These are phyloP conservation scores for Pitta sordida DNA, from an alignment of 2,113 vertebrate species.

Conservation along the genomic window DNA sequence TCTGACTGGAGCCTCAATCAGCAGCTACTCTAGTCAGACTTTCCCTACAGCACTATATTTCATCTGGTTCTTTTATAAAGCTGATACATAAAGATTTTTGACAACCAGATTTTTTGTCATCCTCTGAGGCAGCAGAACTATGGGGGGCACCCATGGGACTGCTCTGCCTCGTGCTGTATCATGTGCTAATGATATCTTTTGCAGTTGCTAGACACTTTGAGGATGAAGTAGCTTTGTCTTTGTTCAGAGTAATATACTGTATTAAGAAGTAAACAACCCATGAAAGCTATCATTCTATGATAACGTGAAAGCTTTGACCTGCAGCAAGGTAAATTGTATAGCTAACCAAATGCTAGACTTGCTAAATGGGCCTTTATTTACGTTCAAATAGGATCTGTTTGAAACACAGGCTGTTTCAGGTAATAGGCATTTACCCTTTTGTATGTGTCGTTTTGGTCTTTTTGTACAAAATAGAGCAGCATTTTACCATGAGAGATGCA, in stretches of 20 bases:
- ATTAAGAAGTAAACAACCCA: constrained; percentile 15
- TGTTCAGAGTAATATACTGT: neutral
- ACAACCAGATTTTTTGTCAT: neutral
- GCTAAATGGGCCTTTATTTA: constrained; percentile 51
- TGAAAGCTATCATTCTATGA: neutral
- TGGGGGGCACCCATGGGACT: neutral
- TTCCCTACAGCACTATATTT: neutral
- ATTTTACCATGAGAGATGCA: neutral
- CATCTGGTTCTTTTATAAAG: neutral
- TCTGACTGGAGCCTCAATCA: neutral
- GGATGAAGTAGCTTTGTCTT: constrained; percentile 11
- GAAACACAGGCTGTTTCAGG: neutral
- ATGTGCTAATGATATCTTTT: neutral
- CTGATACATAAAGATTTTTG: neutral
- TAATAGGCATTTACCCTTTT: neutral
- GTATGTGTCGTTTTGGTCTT: neutral
- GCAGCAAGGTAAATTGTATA: constrained; percentile 20
- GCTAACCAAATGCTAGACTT: neutral
- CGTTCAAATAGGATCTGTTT: constrained; percentile 21
- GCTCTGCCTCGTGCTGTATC: neutral
- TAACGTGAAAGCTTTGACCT: constrained; percentile 28
- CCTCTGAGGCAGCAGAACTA: neutral
- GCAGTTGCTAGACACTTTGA: neutral
- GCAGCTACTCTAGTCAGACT: neutral
- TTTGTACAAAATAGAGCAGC: neutral